A percentile compares a stretch with the other conserved stretches of the same genome.
Conservation (phyloP, 2,797 vertebrate species). For the Pangasius macronema region DNA sequence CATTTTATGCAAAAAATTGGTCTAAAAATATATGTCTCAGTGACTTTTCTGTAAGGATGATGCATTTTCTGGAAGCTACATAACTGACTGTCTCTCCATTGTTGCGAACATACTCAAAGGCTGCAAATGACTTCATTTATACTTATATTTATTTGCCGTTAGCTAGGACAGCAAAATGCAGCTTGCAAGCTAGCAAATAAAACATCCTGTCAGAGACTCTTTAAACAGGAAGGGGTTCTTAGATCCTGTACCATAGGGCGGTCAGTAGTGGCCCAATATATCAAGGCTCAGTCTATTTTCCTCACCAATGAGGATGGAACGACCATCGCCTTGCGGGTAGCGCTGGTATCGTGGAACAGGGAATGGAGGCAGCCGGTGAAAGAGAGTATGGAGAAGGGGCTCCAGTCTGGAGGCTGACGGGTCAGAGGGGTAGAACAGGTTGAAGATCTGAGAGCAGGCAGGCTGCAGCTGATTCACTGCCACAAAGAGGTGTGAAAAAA, state of each 20-base stretch:
- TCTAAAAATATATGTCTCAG: background rate
- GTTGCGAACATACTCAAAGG: background rate
- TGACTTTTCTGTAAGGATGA: background rate
- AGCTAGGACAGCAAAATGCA: background rate
- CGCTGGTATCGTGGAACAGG: constrained; percentile 93
- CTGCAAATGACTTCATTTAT: background rate
- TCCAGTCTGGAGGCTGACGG: constrained; percentile 95
- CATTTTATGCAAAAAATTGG: background rate
- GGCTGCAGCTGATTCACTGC: constrained; percentile 90
- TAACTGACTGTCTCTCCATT: background rate
- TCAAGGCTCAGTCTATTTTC: background rate
- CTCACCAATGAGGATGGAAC: constrained; percentile 88
- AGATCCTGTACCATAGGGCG: background rate
- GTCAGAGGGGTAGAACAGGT: constrained; percentile 96
- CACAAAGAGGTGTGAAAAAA: constrained; percentile 46
- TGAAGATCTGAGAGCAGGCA: constrained; percentile 95
- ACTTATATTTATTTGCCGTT: background rate
- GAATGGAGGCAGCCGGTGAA: constrained; percentile 90
- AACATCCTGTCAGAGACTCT: background rate
- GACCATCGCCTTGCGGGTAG: constrained; percentile 91
- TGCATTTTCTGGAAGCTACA: background rate
- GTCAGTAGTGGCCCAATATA: background rate
- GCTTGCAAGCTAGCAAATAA: background rate
- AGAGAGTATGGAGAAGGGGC: constrained; percentile 87
- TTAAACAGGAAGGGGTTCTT: background rate